Base-by-base conservation (phyloP, 2,797 vertebrate genomes). In the Pangasius krempfi region DNA sequence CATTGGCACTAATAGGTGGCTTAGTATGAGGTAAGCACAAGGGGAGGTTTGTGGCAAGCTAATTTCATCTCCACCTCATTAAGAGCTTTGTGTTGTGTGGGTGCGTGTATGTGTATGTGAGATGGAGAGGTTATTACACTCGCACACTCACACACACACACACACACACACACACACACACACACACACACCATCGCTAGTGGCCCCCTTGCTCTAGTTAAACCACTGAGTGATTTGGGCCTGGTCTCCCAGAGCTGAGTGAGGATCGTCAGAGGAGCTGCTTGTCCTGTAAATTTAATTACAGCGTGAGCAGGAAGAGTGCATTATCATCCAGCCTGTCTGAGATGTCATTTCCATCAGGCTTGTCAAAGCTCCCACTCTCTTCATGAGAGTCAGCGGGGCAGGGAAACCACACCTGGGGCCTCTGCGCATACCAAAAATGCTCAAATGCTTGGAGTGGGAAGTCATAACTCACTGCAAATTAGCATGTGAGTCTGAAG, bases 291-390 rank as follows among this genome's bases (percentile, higher is more conserved):
- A 93, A 94, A 95, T 95, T 94, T 96, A 95, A 96, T 96, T 96
- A 95, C 93, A 90, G 91, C 91, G 89, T 82, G 92, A 95, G 93
- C 92, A 94, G 94, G 94, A 96, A 94, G 94, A 94, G 93, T 91
- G 95, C 92, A 95, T 95, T 95, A 95, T 93, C 93, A 94, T 95
- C 94, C 92, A 94, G 92, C 90, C 94, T 94, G 93, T 94, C 94
- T 93, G 93, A 94, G 92, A 94, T 94, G 94, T 95, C 95, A 94
- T 94, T 94, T 95, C 91, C 75, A 94, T 92, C 81, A 93, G 94
- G 92, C 92, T 90, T 95, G 95, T 95, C 94, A 86, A 95, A 94
- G 93, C 93, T 93, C 92, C 92, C 88, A 85, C 85, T 64, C 89
- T 91, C 90, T 90, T 89, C 91, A 90, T 90, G 92, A 89, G 90